phyloP scores from a whole-genome alignment of 2,113 vertebrate genomes.

The Cottus gobio region DNA sequence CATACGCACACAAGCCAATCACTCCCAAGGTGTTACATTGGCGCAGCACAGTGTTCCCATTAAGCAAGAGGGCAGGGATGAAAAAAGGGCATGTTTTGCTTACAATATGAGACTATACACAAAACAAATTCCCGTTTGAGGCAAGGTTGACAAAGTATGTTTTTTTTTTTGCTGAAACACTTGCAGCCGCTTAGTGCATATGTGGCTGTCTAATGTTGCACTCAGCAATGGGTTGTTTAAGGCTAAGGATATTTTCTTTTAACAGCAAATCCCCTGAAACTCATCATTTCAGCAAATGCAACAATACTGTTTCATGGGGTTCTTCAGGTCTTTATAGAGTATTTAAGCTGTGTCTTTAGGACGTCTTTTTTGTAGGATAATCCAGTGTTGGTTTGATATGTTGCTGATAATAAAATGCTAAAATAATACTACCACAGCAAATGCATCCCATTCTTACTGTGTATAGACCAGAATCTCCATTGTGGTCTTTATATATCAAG shows the following conservation, averaged over 20 bases:
- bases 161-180: constrained; percentile 23
- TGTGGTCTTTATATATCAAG: background rate
- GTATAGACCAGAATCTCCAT: no score
- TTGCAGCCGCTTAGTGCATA: constrained; percentile 34
- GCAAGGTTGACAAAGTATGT: constrained; percentile 35
- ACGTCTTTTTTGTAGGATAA: background rate
- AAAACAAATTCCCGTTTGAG: constrained; percentile 47
- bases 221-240: constrained; percentile 39
- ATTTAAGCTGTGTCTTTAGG: constrained; percentile 9
- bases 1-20: constrained; percentile 25
- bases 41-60: constrained; percentile 41
- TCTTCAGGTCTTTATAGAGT: background rate
- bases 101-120: constrained; percentile 36
- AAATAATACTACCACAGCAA: background rate
- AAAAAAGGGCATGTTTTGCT: constrained; percentile 58
- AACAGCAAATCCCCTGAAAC: constrained; percentile 27
- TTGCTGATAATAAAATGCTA: constrained; percentile 9
- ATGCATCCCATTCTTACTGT: background rate
- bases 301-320: constrained; percentile 1
- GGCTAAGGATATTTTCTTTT: constrained; percentile 27
- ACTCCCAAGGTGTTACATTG: constrained; percentile 56
- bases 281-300: constrained; percentile 16
- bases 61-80: constrained; percentile 60
- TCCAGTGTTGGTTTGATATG: constrained; percentile 8
- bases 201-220: constrained; percentile 27